Base-by-base conservation (phyloP, 2,888 invertebrate species). In the Tetanocera ferruginea region DNA sequence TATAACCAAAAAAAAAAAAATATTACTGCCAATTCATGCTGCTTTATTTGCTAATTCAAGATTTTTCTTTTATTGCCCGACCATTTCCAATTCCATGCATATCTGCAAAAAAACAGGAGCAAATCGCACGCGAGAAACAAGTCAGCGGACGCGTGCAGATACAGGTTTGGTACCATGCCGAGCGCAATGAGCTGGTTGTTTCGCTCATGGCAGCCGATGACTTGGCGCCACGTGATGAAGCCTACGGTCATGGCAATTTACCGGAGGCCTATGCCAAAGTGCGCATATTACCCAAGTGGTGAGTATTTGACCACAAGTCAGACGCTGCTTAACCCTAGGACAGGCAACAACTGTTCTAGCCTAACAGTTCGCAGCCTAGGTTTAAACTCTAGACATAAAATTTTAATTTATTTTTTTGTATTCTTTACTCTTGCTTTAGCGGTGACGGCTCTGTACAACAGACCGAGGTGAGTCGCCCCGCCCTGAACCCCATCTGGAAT, bases 401-500 rank as follows among this genome's bases (percentile, higher is more conserved):
- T 9, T 49, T 49, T 9, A 14, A 49, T 14, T 49, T 14, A 49
- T 28, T 28, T 62, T 23, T 14, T 14, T 62, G 3, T 31, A 19
- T 52, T 43, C 19, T 19, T n/a, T 6, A 17, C 8, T 64, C 19
- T 28, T 3, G 9, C 14, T 66, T 2, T 87, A 96, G 96, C 77
- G 94, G 93, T 74, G 95, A 93, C 86, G 94, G 94, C 82, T 93
- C 93, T 77, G 93, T 94, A 5, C 92, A 95, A 80, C 95, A 96
- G 89, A 96, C 96, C 1, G 95, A 95, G 87, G 94, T 96, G 19
- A 95, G 96, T 1, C 95, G 96, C 76, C 95, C 95, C 17, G 95
- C 96, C 0, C 95, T 94, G 87, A 96, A 95, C 88, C 97, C 97
- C 1, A 95, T 96, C 76, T 97, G 97, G 97, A 97, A 97, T 88